These are phyloP conservation scores for Protobothrops mucrosquamatus DNA, from an alignment of 2,113 vertebrate species.

Conservation along the genomic window DNA sequence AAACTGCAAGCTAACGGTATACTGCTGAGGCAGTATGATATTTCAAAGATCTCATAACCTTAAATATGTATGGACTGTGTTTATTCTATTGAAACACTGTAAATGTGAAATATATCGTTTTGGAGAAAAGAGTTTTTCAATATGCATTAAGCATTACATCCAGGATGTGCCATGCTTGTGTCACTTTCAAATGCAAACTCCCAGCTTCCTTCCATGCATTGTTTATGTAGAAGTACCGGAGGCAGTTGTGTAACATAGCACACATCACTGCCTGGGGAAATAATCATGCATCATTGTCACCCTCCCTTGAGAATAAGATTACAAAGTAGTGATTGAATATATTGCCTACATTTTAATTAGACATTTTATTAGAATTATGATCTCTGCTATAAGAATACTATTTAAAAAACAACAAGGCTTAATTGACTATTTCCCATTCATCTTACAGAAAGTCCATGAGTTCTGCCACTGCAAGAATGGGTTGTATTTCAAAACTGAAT, in stretches of 20 bases:
- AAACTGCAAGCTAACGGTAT: not conserved
- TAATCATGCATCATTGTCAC: not conserved
- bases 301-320: not conserved
- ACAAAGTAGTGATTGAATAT: not conserved
- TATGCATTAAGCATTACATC: not conserved
- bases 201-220: conserved; percentile 17
- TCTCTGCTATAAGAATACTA: not conserved
- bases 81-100: not conserved
- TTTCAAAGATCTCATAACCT: not conserved
- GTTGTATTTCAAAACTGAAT: not conserved
- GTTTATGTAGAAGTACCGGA: not conserved
- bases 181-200: conserved; percentile 11
- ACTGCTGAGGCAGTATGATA: not conserved
- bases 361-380: not conserved
- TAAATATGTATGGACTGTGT: not conserved
- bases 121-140: not conserved
- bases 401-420: not conserved
- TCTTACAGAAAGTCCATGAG: not conserved
- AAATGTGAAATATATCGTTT: not conserved
- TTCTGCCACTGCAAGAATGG: not conserved
- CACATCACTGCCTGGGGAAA: not conserved
- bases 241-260: not conserved
- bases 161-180: not conserved
- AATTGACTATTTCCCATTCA: not conserved
- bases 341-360: not conserved